phyloP scores from a whole-genome alignment of 1,140 invertebrate genomes.

The Notospermus geniculatus region DNA sequence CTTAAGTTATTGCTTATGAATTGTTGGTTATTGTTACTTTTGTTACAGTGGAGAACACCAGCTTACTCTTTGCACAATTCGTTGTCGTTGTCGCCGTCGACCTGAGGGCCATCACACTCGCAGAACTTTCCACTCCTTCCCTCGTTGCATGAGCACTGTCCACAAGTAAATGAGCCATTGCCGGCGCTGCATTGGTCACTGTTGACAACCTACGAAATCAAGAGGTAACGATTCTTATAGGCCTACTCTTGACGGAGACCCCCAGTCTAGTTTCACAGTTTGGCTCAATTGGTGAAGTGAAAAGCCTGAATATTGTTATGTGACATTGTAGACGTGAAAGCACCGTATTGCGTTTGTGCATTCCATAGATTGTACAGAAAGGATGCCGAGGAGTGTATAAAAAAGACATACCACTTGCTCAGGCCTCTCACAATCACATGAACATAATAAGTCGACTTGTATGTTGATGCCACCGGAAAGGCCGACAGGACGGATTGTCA shows the following conservation, averaged over 20 bases:
- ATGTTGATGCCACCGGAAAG: conserved; percentile 82
- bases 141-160: conserved; percentile 38
- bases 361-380: too few species aligned
- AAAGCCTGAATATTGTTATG: too few species aligned
- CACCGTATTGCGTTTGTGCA: too few species aligned
- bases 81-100: conserved; percentile 10
- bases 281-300: too few species aligned
- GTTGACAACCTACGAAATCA: conserved; percentile 23
- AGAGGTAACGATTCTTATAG: background rate
- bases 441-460: conserved; percentile 83
- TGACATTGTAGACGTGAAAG: too few species aligned
- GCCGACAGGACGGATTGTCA: conserved; percentile 89
- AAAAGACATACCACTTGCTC: conserved; percentile 25
- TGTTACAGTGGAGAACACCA: too few species aligned
- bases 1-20: too few species aligned
- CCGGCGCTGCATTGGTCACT: conserved; percentile 34
- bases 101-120: conserved; percentile 31
- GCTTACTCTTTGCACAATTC: conserved; percentile 23
- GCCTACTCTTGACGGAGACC: too few species aligned
- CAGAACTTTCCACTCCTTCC: conserved; percentile 37
- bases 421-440: conserved; percentile 73
- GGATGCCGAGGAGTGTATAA: too few species aligned
- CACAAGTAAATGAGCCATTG: conserved; percentile 42
- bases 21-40: too few species aligned
- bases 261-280: too few species aligned